Conservation (phyloP, 2,113 vertebrate species). For the Struthidea cinerea region DNA sequence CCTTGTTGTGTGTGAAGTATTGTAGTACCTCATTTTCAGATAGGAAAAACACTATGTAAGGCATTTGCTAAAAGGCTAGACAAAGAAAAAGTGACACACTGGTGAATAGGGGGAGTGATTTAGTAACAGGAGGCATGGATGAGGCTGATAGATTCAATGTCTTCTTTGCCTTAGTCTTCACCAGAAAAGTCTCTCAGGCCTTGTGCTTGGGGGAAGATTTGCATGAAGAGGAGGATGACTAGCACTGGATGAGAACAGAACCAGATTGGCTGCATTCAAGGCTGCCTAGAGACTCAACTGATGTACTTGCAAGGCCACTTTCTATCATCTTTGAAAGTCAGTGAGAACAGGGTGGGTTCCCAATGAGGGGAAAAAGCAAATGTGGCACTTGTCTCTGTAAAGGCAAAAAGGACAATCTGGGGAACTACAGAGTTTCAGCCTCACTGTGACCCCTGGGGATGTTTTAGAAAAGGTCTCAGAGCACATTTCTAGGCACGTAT, state of each 20-base stretch:
- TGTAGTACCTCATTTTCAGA: neutral
- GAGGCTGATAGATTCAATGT: neutral
- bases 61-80: neutral
- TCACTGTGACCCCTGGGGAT: neutral
- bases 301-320: neutral
- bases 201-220: neutral
- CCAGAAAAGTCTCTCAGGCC: neutral
- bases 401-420: neutral
- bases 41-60: neutral
- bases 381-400: neutral
- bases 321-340: neutral
- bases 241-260: neutral
- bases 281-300: neutral
- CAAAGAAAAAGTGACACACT: neutral
- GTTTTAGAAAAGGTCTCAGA: neutral
- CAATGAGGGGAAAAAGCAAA: neutral
- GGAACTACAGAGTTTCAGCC: neutral
- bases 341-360: neutral
- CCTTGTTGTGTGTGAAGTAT: neutral
- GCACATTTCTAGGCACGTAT: neutral
- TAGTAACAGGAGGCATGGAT: neutral
- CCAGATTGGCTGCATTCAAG: neutral
- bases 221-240: neutral
- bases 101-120: neutral
- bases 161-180: neutral